Evolutionary conservation across 2,888 invertebrate species (phyloP), one percentile per base, ranked within the genome.

Genomic region (Pollenia labialis): DNA sequence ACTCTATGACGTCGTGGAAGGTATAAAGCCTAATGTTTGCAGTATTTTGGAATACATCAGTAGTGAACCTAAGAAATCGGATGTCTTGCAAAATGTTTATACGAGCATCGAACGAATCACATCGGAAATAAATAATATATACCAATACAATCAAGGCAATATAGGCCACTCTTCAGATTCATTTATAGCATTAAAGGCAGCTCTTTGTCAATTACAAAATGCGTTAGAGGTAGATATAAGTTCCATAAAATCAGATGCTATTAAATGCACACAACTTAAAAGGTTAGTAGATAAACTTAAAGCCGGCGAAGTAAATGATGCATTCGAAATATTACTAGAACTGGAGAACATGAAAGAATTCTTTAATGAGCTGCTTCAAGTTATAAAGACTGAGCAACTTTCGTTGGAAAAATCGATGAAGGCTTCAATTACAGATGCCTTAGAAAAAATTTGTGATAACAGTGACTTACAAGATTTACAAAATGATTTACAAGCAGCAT

Each of bases 1-100:
- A 56, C 69, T 90, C 4, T 89, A 89, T 42, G 90, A 91, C 42
- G 88, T 90, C 8, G 77, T 89, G 1, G 90, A 90, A 76, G 80
- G 85, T 0, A 87, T 88, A 10, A 87, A 89, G 12, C 89, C 90
- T 1, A 82, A 88, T 7, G 71, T 90, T 12, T 58, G 60, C 2
- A 84, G 86, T 54, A 85, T 90, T 12, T 74, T 87, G 9, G 83
- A 89, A 2, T 81, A 81, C 14, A 82, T 89, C 64, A 64, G 66
- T 8, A 87, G 87, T n/a, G 74, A 83, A 9, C 68, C 87, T 11
- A 80, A 85, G 4, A 54, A 32, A 62, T 42, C 81, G 0, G 18
- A 74, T 3, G 46, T 82, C 46, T 14, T 90, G 64, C 48, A 88
- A 75, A 16, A 75, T 18, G 1, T 88, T 54, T 58, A 72, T 1